phyloP scores from a whole-genome alignment of 2,888 invertebrate genomes.

The Thysanoteuthis rhombus region DNA sequence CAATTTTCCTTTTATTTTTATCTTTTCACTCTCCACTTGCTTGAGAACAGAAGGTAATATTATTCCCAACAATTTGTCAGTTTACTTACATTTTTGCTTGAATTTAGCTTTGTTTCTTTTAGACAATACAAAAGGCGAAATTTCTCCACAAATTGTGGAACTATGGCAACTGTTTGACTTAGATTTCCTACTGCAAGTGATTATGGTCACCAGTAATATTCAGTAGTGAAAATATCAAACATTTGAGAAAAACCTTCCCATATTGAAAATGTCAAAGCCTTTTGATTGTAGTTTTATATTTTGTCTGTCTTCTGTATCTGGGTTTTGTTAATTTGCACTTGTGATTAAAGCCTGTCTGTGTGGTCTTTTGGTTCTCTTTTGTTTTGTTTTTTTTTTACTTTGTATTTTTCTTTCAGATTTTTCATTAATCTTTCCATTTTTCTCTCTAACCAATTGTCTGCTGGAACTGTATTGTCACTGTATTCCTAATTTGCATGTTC shows the following conservation, averaged over 20 bases:
- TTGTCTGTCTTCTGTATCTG: background rate
- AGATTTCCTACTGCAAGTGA: background rate
- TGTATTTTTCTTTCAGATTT: background rate
- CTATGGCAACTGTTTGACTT: background rate
- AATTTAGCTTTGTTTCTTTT: background rate
- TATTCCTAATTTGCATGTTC: background rate
- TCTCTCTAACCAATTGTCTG: background rate
- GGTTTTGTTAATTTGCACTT: background rate
- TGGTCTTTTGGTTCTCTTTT: background rate
- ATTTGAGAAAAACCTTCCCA: background rate
- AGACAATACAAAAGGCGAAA: background rate
- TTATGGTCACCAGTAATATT: background rate
- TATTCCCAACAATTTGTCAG: constrained; percentile 20
- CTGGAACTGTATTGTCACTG: background rate
- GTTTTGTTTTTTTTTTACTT: background rate
- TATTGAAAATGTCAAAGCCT: background rate
- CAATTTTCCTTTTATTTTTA: constrained; percentile 20
- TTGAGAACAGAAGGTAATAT: constrained; percentile 30
- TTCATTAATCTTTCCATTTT: background rate
- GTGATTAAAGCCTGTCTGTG: background rate
- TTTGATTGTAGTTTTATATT: background rate
- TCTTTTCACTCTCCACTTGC: constrained; percentile 2
- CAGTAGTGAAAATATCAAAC: background rate
- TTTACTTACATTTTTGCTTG: constrained; percentile 24
- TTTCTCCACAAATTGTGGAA: background rate